These are phyloP conservation scores for Anolis sagrei DNA, from an alignment of 2,113 vertebrate genomes.

Conservation along the genomic window DNA sequence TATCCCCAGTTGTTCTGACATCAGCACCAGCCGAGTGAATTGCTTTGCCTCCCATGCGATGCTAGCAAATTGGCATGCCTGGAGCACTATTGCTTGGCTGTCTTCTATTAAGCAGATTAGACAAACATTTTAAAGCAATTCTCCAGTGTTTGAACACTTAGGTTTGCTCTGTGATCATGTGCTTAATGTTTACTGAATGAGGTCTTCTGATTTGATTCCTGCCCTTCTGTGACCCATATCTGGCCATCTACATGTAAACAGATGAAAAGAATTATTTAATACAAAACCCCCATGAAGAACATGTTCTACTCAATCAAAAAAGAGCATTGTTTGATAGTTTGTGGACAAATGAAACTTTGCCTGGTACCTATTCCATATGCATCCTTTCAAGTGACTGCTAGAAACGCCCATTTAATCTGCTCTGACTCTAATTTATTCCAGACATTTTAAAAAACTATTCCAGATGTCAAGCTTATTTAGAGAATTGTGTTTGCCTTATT, in stretches of 20 bases:
- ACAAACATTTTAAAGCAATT: conserved; percentile 3
- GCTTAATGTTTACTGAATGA: conserved; percentile 60
- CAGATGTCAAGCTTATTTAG: too few species aligned
- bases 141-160: conserved; percentile 59
- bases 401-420: too few species aligned
- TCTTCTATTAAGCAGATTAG: conserved; percentile 16
- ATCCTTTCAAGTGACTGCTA: background rate
- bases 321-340: conserved; percentile 32
- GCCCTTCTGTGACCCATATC: conserved; percentile 22
- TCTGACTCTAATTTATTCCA: too few species aligned
- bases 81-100: background rate
- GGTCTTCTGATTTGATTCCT: conserved; percentile 55
- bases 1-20: background rate
- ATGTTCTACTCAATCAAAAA: conserved; percentile 12
- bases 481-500: too few species aligned
- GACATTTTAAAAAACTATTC: too few species aligned
- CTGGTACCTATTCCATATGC: background rate
- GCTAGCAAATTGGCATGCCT: background rate
- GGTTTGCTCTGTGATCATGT: conserved; percentile 63
- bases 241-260: conserved; percentile 56
- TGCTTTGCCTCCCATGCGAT: background rate
- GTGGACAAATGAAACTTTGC: conserved; percentile 35
- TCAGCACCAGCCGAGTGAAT: background rate
- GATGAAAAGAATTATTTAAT: conserved; percentile 32
- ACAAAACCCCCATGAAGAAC: background rate